phyloP scores from a whole-genome alignment of 2,888 invertebrate genomes.

The Diplazon laetatorius region DNA sequence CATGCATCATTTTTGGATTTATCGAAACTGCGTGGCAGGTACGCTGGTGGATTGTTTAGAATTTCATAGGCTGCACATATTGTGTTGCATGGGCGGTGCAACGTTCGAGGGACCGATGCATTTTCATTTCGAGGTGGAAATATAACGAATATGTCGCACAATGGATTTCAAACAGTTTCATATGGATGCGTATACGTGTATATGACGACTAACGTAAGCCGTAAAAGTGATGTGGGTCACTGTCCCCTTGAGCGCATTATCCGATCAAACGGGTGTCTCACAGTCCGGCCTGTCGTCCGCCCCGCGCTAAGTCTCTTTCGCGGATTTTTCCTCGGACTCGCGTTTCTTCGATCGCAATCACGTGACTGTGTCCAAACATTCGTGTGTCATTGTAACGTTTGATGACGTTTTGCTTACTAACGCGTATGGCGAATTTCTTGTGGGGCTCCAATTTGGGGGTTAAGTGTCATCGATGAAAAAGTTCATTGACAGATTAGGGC shows the following conservation, averaged over 20 bases:
- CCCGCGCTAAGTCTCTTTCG: too few species aligned
- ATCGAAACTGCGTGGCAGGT: conserved; percentile 2
- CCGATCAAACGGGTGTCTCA: conserved; percentile 47
- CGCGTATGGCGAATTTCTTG: too few species aligned
- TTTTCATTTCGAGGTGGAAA: conserved; percentile 25
- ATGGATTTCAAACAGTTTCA: conserved; percentile 31
- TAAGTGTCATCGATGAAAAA: too few species aligned
- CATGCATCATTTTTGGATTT: conserved; percentile 14
- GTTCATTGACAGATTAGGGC: too few species aligned
- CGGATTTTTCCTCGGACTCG: conserved; percentile 45
- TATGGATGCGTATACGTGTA: neutral
- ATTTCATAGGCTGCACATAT: neutral
- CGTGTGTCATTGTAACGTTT: conserved; percentile 1
- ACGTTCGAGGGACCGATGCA: too few species aligned
- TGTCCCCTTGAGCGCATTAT: conserved; percentile 49
- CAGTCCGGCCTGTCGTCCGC: neutral
- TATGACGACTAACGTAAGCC: conserved; percentile 47
- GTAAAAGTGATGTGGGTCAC: conserved; percentile 62
- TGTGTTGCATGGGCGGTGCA: neutral
- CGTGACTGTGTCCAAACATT: neutral
- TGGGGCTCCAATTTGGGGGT: too few species aligned
- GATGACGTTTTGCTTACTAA: neutral
- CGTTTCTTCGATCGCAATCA: conserved; percentile 21
- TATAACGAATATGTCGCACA: conserved; percentile 34
- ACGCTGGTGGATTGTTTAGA: neutral